Conservation (phyloP, 2,113 vertebrate species). For the Cisticola juncidis region DNA sequence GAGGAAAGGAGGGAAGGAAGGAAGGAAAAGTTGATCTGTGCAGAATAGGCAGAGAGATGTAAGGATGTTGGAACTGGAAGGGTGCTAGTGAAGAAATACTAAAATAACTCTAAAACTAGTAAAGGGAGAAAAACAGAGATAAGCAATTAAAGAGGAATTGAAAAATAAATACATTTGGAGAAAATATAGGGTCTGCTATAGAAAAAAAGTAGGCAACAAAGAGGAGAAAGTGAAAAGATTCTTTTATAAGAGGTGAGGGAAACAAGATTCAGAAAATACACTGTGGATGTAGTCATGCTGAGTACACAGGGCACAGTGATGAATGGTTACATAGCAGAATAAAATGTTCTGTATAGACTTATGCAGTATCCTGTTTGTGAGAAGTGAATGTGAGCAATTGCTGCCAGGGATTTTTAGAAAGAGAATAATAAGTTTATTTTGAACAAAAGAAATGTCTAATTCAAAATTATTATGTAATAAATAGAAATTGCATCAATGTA, state of each 20-base stretch:
- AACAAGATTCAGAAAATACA: not conserved
- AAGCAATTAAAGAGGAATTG: not conserved
- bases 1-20: no score
- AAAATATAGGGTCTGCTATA: not conserved
- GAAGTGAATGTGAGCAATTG: not conserved
- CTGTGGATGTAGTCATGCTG: not conserved
- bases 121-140: not conserved
- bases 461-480: not conserved
- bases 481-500: not conserved
- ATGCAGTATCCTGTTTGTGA: not conserved
- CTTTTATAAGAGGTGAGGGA: not conserved
- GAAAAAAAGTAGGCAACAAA: not conserved
- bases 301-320: not conserved
- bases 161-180: not conserved
- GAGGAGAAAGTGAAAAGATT: not conserved
- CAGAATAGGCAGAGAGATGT: not conserved
- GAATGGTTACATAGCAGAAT: not conserved
- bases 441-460: not conserved
- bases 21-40: not conserved
- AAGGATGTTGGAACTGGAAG: not conserved
- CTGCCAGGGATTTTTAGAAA: not conserved
- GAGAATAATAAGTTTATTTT: not conserved
- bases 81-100: not conserved
- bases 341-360: not conserved
- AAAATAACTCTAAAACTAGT: not conserved